Evolutionary conservation across 2,888 invertebrate species (phyloP), one percentile per base, ranked within the genome.

Genomic region (Macrostomum cliftonense): DNA sequence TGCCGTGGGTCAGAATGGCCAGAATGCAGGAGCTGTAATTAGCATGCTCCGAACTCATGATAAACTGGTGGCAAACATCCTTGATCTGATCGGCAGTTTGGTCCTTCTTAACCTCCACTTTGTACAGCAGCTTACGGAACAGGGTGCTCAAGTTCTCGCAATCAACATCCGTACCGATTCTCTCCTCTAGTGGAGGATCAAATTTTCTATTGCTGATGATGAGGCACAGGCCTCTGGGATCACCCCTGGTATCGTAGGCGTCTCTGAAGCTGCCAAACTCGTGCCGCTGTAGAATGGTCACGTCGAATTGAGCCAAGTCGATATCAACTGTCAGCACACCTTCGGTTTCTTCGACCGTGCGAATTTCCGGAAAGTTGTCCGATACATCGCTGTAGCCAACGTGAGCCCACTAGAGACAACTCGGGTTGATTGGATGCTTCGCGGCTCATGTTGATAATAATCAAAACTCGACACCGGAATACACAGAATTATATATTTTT

Each of bases 141-240:
- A 59, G 39, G 1, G 12, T 39, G 16, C 49, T 38, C n/a, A 60
- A 49, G n/a, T 53, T 54, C 2, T 53, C 49, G 42, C 54, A 47
- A 46, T 60, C 59, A 5, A 53, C 50, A 17, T 59, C 54, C 13
- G 60, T 56, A 2, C 60, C 60, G 14, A 39, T 14, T 36, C 59
- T 52, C 13, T 49, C 51, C 12, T 36, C 36, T 38, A 56, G 42
- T 28, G 4, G 4, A 28, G 5, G 53, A 21, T 37, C 37, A 39
- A 59, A 60, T 1, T 53, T 16, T 17, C 45, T 43, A 44, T 60
- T 60, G 52, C 59, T 59, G 16, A 60, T 59, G 28, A 60, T 58
- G 17, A 59, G 40, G 2, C 55, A 49, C 36, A 50, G 49, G 2
- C 60, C 60, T 43, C 59, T 42, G 1, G 60, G 60, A 17, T 49